Evolutionary conservation across 2,797 vertebrate genomes (phyloP).

Genomic region (Sternarchorhynchus goeldii): DNA sequence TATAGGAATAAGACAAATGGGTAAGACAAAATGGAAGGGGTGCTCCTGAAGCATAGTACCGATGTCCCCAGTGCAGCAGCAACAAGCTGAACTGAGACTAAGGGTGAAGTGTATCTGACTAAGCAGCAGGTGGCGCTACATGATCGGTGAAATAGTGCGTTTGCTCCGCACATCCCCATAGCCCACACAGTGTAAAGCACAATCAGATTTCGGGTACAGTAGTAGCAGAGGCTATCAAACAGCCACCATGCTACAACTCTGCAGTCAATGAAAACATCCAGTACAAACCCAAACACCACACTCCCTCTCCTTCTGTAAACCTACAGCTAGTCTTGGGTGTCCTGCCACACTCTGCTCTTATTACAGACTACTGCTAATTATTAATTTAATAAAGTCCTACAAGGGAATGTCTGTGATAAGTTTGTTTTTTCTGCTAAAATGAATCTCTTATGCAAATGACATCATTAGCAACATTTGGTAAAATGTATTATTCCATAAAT

Average conservation of each 20-base stretch:
- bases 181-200: not conserved
- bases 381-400: constrained; percentile 1
- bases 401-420: not conserved
- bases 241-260: not conserved
- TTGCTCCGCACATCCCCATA: not conserved
- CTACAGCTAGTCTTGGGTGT: not conserved
- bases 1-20: constrained; percentile 35
- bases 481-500: not conserved
- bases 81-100: not conserved
- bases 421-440: not conserved
- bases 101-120: not conserved
- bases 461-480: not conserved
- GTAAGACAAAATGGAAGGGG: constrained; percentile 45
- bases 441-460: not conserved
- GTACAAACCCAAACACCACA: too few species aligned
- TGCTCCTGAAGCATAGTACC: not conserved
- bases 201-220: not conserved
- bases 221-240: not conserved
- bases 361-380: constrained; percentile 28
- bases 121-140: constrained; percentile 33
- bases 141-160: not conserved
- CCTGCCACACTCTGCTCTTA: not conserved
- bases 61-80: not conserved
- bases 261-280: not conserved
- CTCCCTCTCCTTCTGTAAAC: not conserved